A percentile compares a stretch with the other conserved stretches of the same genome.
phyloP scores from a whole-genome alignment of 2,888 invertebrate species.

The Cantharis nigra region DNA sequence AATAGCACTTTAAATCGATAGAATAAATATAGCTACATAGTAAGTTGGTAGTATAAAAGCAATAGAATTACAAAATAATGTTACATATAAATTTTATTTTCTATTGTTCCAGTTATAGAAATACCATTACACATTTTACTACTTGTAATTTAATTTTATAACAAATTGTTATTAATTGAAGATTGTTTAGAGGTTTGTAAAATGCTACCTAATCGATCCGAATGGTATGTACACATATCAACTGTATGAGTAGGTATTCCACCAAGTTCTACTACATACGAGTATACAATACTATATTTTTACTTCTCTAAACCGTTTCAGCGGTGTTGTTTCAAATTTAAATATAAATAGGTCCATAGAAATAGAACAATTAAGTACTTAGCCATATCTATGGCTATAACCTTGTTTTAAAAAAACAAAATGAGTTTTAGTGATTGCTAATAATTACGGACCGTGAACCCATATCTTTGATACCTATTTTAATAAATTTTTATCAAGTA shows the following conservation, averaged over 20 bases:
- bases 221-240: background rate
- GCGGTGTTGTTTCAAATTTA: background rate
- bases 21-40: background rate
- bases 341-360: background rate
- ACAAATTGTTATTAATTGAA: background rate
- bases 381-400: background rate
- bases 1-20: background rate
- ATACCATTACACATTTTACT: background rate
- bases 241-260: background rate
- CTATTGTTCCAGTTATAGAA: slow-evolving; percentile 13
- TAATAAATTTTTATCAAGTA: background rate
- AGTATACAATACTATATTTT: background rate
- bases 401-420: background rate
- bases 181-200: background rate
- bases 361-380: background rate
- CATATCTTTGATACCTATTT: background rate
- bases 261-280: background rate
- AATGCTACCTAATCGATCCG: background rate
- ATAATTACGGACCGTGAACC: background rate
- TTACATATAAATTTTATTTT: slow-evolving; percentile 9
- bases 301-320: background rate
- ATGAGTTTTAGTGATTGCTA: background rate
- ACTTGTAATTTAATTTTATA: background rate
- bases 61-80: background rate
- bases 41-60: background rate